A percentile compares a stretch with the other conserved stretches of the same genome.
Conservation (phyloP, 2,797 vertebrate species). For the Phoeniculus purpureus region DNA sequence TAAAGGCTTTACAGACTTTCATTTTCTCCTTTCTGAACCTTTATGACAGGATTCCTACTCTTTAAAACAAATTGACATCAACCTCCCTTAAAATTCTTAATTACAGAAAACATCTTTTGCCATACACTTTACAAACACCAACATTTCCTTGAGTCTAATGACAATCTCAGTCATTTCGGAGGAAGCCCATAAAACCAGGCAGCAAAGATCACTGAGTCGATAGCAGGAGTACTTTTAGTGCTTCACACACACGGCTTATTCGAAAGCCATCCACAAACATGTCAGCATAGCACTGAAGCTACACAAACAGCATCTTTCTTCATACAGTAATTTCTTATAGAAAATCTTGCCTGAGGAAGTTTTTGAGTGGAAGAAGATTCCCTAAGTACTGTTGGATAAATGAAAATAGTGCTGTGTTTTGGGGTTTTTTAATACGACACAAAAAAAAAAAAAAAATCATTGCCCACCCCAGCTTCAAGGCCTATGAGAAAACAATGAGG, state of each 20-base stretch:
- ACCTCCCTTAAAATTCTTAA: not conserved
- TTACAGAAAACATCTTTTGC: not conserved
- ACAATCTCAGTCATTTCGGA: rapidly evolving
- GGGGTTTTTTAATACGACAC: not conserved
- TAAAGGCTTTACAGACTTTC: not conserved
- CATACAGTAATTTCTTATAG: not conserved
- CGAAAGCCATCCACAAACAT: not conserved
- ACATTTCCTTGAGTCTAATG: not conserved
- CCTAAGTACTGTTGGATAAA: not conserved
- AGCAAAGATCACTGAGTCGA: not conserved
- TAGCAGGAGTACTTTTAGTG: not conserved
- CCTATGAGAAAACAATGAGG: constrained; percentile 11
- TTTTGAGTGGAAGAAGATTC: constrained; percentile 13
- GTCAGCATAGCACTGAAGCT: not conserved
- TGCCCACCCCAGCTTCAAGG: not conserved
- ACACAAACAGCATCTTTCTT: not conserved
- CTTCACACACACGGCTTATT: not conserved
- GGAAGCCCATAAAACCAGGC: not conserved
- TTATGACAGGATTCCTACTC: not conserved
- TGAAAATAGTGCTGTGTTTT: not conserved
- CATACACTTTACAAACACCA: not conserved
- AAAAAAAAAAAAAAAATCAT: not conserved
- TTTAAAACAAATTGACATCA: not conserved
- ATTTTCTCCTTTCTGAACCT: not conserved
- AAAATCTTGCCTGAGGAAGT: not conserved